Evolutionary conservation across 1,140 invertebrate species (phyloP), one percentile per base, ranked within the genome.

Genomic region (Oscheius sp.): DNA sequence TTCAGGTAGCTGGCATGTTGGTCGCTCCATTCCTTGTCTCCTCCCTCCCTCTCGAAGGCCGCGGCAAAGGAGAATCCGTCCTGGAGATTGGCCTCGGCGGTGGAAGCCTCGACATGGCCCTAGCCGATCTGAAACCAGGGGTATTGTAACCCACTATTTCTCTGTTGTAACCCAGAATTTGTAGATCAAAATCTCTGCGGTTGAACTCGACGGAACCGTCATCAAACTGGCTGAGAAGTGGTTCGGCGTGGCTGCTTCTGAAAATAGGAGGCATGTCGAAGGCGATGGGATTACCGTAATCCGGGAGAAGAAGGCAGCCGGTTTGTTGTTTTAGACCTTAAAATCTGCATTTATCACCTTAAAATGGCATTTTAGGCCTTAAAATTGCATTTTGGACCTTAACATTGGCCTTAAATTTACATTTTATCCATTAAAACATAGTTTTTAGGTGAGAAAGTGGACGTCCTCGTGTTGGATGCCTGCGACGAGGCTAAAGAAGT

Each of bases 31-130:
- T 68, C 29, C 63, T 68, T 26, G 26, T 62, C 20, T 26, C 23
- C 20, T 18, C 36, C 3, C 29, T 68, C 15, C 31, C 45, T 55
- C 4, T 62, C 3, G 7, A 68, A 29, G 55, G 35, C 3, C 13
- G 7, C 10, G 10, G 2, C 20, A 29, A 29, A 31, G 28, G 20
- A 4, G 18, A 35, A 18, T 59, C 20, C 2, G 18, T 68, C 26
- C 52, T 68, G 3, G 55, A 36, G 29, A 63, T 68, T 31, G 66
- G 66, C 2, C 28, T 68, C 7, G 66, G 66, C 7, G 66, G 66
- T 10, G 66, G 66, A 65, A 68, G 66, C 28, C 46, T 68, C 3
- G 66, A 68, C 28, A 68, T 68, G 66, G 46, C 55, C 20, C 3
- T 68, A 29, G 23, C 63, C 29, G 35, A 3, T 26, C 3, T 26